Evolutionary conservation across 2,113 vertebrate genomes (phyloP), one percentile per base, ranked within the genome.

Genomic region (Bubalus kerabau): DNA sequence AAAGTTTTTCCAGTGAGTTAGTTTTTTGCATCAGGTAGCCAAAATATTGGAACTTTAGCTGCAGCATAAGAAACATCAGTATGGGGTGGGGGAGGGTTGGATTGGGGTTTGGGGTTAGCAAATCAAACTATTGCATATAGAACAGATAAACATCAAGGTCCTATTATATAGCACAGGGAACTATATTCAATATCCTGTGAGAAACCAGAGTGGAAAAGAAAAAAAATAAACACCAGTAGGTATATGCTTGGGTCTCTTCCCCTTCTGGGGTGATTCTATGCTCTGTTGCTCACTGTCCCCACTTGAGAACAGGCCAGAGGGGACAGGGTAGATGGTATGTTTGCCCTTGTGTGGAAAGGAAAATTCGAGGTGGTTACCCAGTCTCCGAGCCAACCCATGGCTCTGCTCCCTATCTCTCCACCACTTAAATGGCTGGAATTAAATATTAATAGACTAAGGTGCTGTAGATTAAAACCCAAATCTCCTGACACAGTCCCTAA

Each of bases 371-470:
- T n/a, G n/a, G 84, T 59, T 59, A 36, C 32, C 36, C 52, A 40
- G 86, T 78, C 80, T 94, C 78, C 14, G 32, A 87, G 91, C 81
- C 5, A 36, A 94, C n/a, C 43, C 71, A 56, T 30, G 0, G 2
- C 85, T 96, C 87, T 43, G 21, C 17, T 52, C 54, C 54, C 71
- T 90, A 26, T 40, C 90, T 86, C 56, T 43, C 76, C 7, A 89
- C 91, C 54, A 32, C 28, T 81, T 52, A 85, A 81, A 86, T 16
- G 56, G 87, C 24, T 50, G 74, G 87, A 97, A 96, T 98, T 96
- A 97, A 98, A 96, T 97, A 97, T 96, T 96, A 95, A 98, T 90
- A 97, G 95, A 83, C 54, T 74, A 81, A 97, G 64, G 94, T 95
- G 50, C 94, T 10, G 4, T 90, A 94, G 95, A 96, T 94, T 92